Base-by-base conservation (phyloP, 2,113 vertebrate species). In the Siphamia tubifer region DNA sequence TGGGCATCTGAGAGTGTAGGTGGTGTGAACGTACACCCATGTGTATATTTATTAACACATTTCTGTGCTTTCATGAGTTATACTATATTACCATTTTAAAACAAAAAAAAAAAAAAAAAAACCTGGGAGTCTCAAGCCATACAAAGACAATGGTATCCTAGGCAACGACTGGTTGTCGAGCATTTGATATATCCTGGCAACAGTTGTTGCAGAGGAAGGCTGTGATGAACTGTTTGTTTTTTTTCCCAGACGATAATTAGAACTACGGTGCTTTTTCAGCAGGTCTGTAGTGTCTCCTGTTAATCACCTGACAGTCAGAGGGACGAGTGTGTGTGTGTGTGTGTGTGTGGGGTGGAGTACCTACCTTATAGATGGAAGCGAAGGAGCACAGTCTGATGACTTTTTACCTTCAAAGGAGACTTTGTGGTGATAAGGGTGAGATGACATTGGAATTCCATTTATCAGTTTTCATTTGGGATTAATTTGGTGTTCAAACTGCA, bases 181-280 rank as follows among this genome's bases (percentile, higher is more conserved):
- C 44, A 23, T 77, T 66, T 56, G 43, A 73, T 75, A 72, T 32
- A 69, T 72, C 68, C 76, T 83, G 79, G 84, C 77, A 88, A 88
- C 82, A 68, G 79, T 84, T 54, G 68, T 68, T 65, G 52, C n/a
- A 20, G 73, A 83, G 81, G 68, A 81, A 25, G 57, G 45, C 73
- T 63, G 72, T 76, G 84, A 84, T 80, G 72, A 82, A 75, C 68
- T 74, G 78, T 79, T 83, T 82, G 74, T 79, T 68, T 83, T 62
- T 77, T 12, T 77, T 47, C 9, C 9, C 4, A 81, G 79, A 71
- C 12, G 43, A 65, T 84, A 79, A 85, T 87, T 86, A 73, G 54
- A 62, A 72, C 76, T 66, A 65, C 81, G 79, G 60, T 78, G 74
- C 51, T 79, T 79, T 64, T 84, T 84, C 78, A 82, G 79, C 73